Base-by-base conservation (phyloP, 2,888 invertebrate species). In the Lucinisca nassula region DNA sequence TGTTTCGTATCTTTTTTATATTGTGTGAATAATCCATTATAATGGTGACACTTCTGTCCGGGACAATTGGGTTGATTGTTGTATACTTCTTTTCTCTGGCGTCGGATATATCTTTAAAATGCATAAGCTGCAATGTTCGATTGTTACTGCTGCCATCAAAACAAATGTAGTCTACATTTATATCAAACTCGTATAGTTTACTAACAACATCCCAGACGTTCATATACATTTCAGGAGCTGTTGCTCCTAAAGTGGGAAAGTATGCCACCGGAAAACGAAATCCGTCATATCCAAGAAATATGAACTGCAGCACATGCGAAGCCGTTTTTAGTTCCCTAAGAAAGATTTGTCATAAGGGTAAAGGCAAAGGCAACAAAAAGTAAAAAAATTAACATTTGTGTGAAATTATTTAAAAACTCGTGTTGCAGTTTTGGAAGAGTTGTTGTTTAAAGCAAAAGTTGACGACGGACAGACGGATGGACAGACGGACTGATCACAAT, bases 11-110 rank as follows among this genome's bases (percentile, higher is more conserved):
- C 35, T 86, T 82, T 55, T 86, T 86, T 21, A 79, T 82, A n/a
- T 78, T 82, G 73, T 86, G 86, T 14, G 78, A 82, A 72, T 79
- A 82, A 58, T 86, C 81, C 81, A 85, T 85, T 21, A 85, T 78
- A 1, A 85, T 61, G n/a, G 75, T 81, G 24, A 82, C 75, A 35
- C 24, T 70, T 37, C 70, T 38, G 24, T 30, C 38, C 0, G 61
- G 37, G 12, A 51, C 45, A 37, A n/a, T 76, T 72, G 70, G 80
- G 27, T 75, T 80, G 24, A n/a, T 38, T 17, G 61, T 37, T 38
- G 70, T 80, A 51, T 40, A 80, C 4, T 51, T 30, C 30, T 55
- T 84, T 27, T 38, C 27, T 76, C 17, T 84, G 17, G 61, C 80
- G 76, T 75, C 80, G n/a, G n/a, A n/a, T n/a, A n/a, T n/a, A n/a